Evolutionary conservation across 2,888 invertebrate genomes (phyloP), one percentile per base, ranked within the genome.

Genomic region (Hymenopus coronatus): DNA sequence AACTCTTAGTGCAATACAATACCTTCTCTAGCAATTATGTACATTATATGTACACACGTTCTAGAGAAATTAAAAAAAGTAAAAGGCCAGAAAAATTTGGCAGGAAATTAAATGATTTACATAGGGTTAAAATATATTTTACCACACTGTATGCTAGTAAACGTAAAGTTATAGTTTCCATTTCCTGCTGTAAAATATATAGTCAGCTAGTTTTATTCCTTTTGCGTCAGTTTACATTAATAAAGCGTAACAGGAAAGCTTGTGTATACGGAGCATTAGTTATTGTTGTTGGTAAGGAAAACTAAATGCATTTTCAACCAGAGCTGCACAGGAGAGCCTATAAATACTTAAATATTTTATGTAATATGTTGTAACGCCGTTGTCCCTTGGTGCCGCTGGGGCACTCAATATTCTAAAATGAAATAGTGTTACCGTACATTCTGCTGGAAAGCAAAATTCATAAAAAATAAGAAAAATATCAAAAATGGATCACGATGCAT

Each of bases 41-140:
- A n/a, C n/a, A n/a, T n/a, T n/a, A n/a, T n/a, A n/a, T n/a, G n/a
- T n/a, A n/a, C n/a, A n/a, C n/a, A n/a, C n/a, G n/a, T n/a, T n/a
- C n/a, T n/a, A n/a, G n/a, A n/a, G n/a, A n/a, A 40, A 40, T 12
- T 40, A 40, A 40, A 40, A 40, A 40, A 12, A 1, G 6, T 12
- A 1, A 12, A 40, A 40, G 2, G 3, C 0, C 1, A n/a, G 0
- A 6, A 1, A 9, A 6, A 0, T 40, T 9, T 40, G 9, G 9
- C 40, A 40, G 12, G 1, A 40, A 40, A 40, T 9, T 12, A 40
- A 40, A 2, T 40, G 9, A 40, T 40, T 40, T 9, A 6, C 12
- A 40, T 0, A 12, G 40, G 1, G 12, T 9, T 12, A 1, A 3
- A 33, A 40, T 40, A 9, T 12, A 40, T 40, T 40, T 33, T 40